phyloP scores from a whole-genome alignment of 2,113 vertebrate genomes.

The Pseudopipra pipra region DNA sequence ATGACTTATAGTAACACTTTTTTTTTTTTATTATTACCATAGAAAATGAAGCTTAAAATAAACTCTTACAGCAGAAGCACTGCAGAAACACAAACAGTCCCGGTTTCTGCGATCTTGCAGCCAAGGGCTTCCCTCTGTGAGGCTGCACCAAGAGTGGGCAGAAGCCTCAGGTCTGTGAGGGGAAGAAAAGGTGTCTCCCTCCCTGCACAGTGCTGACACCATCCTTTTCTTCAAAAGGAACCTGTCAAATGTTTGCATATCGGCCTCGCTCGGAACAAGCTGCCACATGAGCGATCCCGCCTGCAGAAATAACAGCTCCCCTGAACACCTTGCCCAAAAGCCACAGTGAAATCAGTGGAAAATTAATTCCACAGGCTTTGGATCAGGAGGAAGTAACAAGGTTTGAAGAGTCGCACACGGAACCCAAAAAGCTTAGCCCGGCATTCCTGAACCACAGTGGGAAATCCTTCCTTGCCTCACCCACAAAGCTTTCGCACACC shows the following conservation, averaged over 20 bases:
- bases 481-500: rapidly evolving
- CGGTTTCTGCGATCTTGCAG: rapidly evolving
- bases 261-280: not conserved
- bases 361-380: not conserved
- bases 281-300: rapidly evolving
- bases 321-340: not conserved
- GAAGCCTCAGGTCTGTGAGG: not conserved
- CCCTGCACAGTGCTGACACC: not conserved
- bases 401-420: not conserved
- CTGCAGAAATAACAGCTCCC: not conserved
- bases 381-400: rapidly evolving
- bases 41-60: not conserved
- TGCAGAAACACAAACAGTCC: rapidly evolving
- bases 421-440: not conserved
- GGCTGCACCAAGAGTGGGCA: not conserved
- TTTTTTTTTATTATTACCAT: not conserved
- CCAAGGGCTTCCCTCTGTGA: rapidly evolving
- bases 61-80: not conserved
- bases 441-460: rapidly evolving
- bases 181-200: not conserved
- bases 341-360: not conserved
- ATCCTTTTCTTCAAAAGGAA: not conserved
- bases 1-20: not conserved
- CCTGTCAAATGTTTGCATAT: not conserved
- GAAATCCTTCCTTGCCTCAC: not conserved